Base-by-base conservation (phyloP, 2,888 invertebrate species). In the Phymatocera aterrima region DNA sequence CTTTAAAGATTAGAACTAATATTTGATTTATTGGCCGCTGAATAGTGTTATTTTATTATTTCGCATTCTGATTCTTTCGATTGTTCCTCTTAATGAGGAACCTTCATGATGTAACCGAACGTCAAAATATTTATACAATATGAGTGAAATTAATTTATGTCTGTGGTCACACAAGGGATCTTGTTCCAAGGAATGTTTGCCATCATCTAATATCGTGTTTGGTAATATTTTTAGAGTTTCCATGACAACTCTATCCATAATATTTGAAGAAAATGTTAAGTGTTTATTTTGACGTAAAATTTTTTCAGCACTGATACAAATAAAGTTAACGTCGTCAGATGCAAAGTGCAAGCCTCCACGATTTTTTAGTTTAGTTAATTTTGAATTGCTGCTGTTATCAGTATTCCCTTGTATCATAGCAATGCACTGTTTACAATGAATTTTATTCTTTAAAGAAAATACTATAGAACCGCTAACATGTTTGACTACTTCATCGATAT, bases 331-430 rank as follows among this genome's bases (percentile, higher is more conserved):
- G 28, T 79, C 77, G 43, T 80, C 46, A 28, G 79, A 77, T n/a
- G 64, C 80, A 77, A 70, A 77, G n/a, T 70, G 40, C 60, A 79
- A 77, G 3, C 80, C 80, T n/a, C 79, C 77, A 57, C 79, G 21
- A 51, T 79, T 80, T 77, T 77, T 79, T 51, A 77, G 21, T 15
- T 48, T 48, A 1, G 79, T 79, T 15, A 80, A 34, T 43, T 54
- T 74, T 2, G 61, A 79, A 64, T 75, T 77, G 4, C 15, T 57
- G 2, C 40, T 65, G 31, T 60, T 60, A 60, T 6, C 46, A 21
- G 34, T 37, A 18, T 12, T 8, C 34, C 74, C 65, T 15, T 72
- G 3, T 37, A 80, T 61, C 60, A 79, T 37, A 28, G 34, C 24
- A 18, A 61, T n/a, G 48, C 79, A 79, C 18, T 70, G 18, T 60